Base-by-base conservation (phyloP, 2,888 invertebrate genomes). In the Epinotia brunnichana region DNA sequence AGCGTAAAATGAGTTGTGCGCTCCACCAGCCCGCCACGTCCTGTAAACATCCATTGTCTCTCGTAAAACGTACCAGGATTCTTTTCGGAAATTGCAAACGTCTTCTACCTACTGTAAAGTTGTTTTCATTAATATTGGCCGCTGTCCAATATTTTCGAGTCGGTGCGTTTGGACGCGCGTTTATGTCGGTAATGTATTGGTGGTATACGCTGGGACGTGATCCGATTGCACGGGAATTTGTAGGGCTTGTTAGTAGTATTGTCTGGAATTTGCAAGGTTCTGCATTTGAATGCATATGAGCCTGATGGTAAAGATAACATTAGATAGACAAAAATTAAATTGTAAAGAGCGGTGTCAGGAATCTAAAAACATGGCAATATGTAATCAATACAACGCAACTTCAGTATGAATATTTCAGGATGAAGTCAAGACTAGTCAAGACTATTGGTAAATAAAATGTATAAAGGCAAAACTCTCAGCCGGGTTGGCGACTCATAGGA, bases 101-200 rank as follows among this genome's bases (percentile, higher is more conserved):
- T 89, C 90, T 88, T 86, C 79, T 83, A 80, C 82, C 81, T 83
- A 79, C 79, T 83, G 64, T 71, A 71, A 88, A 90, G 85, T 90
- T 88, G 88, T 90, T 92, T 91, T 91, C 90, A 91, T 92, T 91
- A 90, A 87, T 90, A 90, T 92, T 92, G 92, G 92, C 91, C 80
- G 79, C 84, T 83, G 86, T 92, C 91, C 92, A 92, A 92, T 89
- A 89, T 90, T 90, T 86, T 86, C 89, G 87, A 85, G 79, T 86
- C 87, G 88, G 80, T 89, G 88, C 88, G 85, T 89, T 81, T 83
- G 83, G 86, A 85, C 88, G 57, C 29, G 69, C 53, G 39, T 56
- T 62, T 56, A 57, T 17, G 56, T 57, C 48, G 56, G 63, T 57
- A 63, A 62, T 61, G 60, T 60, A 60, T 60, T 60, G 53, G 51